phyloP scores from a whole-genome alignment of 2,797 vertebrate genomes.

The Adrianichthys oophorus region DNA sequence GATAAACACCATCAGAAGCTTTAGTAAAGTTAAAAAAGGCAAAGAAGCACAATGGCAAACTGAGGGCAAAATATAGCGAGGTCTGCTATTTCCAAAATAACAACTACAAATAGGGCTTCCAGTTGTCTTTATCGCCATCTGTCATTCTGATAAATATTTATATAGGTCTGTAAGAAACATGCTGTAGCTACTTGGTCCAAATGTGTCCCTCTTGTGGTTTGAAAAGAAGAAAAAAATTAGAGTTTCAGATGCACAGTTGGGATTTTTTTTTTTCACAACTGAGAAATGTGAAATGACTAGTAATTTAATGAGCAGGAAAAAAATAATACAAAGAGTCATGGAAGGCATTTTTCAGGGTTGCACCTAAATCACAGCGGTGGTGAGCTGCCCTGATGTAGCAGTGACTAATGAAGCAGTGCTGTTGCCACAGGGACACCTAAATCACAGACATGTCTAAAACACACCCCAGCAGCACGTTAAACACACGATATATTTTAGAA shows the following conservation, averaged over 20 bases:
- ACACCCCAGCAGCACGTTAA: too few species aligned
- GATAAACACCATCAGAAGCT: conserved; percentile 24
- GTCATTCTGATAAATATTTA: conserved; percentile 37
- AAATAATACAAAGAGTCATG: conserved; percentile 10
- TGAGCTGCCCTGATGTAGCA: conserved; percentile 7
- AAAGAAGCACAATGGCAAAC: conserved; percentile 42
- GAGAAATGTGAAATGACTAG: too few species aligned
- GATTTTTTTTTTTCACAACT: too few species aligned
- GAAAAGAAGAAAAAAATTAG: not conserved
- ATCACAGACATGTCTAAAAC: not conserved
- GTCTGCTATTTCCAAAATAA: conserved; percentile 41
- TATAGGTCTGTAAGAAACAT: conserved; percentile 9
- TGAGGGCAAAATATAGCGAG: conserved; percentile 35
- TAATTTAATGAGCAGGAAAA: not conserved
- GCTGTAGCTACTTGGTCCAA: conserved; percentile 8
- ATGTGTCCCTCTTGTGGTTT: conserved; percentile 15
- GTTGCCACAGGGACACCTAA: conserved; percentile 1
- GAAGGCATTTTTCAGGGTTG: conserved; percentile 22
- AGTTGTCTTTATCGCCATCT: conserved; percentile 23
- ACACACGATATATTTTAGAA: not conserved
- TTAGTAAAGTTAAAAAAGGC: conserved; percentile 35
- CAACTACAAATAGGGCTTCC: conserved; percentile 29
- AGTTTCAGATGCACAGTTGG: conserved; percentile 1
- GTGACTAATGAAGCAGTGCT: conserved; percentile 3
- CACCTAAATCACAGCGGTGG: conserved; percentile 16